Percentiles rank a stretch among this genome's conserved stretches.
phyloP scores from a whole-genome alignment of 2,113 vertebrate genomes.

The Laticauda colubrina region DNA sequence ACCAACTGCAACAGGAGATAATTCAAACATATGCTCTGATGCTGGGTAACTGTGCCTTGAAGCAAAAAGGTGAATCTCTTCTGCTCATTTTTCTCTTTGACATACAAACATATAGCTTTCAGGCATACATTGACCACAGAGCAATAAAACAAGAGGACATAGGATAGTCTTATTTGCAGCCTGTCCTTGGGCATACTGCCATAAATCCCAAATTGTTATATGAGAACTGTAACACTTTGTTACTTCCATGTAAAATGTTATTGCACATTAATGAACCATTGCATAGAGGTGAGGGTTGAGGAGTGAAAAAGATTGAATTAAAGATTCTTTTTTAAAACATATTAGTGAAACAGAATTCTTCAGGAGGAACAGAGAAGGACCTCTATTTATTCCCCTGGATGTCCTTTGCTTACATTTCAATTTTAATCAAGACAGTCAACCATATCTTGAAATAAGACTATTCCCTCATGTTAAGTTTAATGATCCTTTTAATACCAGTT shows the following conservation, averaged over 20 bases:
- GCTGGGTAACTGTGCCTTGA: not conserved
- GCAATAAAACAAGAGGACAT: not conserved
- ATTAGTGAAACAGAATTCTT: not conserved
- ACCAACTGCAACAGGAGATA: not conserved
- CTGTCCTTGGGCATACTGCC: constrained; percentile 27
- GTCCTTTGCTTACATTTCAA: constrained; percentile 75
- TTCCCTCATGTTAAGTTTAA: constrained; percentile 79
- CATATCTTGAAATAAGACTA: constrained; percentile 77
- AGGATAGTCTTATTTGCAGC: constrained; percentile 16
- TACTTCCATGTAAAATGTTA: accelerated
- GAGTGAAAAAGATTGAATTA: not conserved
- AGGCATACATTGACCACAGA: not conserved
- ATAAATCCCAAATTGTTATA: not conserved
- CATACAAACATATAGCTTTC: not conserved
- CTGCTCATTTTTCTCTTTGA: not conserved
- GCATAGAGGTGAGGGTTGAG: not conserved
- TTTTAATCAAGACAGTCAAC: constrained; percentile 76
- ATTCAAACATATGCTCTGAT: not conserved
- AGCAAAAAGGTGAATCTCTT: not conserved
- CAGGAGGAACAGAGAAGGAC: accelerated
- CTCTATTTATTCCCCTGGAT: constrained; percentile 23
- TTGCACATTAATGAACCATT: not conserved
- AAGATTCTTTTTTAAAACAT: not conserved
- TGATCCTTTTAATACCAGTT: constrained; percentile 83
- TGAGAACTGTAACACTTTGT: constrained; percentile 12